phyloP scores from a whole-genome alignment of 2,888 invertebrate species.

The Lepidonotus clava region DNA sequence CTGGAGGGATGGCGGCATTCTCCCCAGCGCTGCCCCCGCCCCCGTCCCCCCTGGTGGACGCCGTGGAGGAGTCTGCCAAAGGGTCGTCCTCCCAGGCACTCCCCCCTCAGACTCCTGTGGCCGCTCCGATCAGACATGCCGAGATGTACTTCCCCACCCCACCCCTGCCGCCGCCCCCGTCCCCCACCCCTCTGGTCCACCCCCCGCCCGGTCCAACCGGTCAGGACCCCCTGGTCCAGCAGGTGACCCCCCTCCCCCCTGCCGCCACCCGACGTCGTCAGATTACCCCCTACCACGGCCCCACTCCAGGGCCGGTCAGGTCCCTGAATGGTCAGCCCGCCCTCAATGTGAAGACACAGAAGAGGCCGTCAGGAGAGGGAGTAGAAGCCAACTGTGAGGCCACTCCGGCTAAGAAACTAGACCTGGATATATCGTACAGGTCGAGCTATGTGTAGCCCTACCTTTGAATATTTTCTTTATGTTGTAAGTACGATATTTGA shows the following conservation, averaged over 20 bases:
- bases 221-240: too few relatives aligned
- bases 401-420: constrained; percentile 9
- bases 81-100: too few relatives aligned
- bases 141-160: too few relatives aligned
- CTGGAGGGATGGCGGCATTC: not conserved
- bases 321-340: not conserved
- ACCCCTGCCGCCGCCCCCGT: too few relatives aligned
- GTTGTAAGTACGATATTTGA: too few relatives aligned
- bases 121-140: too few relatives aligned
- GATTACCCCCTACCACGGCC: not conserved
- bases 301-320: not conserved
- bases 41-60: not conserved
- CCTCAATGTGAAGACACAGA: not conserved
- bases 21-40: constrained; percentile 14
- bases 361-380: not conserved
- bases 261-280: not conserved
- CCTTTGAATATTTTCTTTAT: too few relatives aligned
- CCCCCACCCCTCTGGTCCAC: too few relatives aligned
- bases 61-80: too few relatives aligned
- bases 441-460: not conserved
- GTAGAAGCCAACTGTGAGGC: not conserved
- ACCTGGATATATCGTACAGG: constrained; percentile 35
- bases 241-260: not conserved
- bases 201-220: too few relatives aligned
- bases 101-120: too few relatives aligned